Evolutionary conservation across 2,888 invertebrate genomes (phyloP), one percentile per base, ranked within the genome.

Genomic region (Portevinia maculata): DNA sequence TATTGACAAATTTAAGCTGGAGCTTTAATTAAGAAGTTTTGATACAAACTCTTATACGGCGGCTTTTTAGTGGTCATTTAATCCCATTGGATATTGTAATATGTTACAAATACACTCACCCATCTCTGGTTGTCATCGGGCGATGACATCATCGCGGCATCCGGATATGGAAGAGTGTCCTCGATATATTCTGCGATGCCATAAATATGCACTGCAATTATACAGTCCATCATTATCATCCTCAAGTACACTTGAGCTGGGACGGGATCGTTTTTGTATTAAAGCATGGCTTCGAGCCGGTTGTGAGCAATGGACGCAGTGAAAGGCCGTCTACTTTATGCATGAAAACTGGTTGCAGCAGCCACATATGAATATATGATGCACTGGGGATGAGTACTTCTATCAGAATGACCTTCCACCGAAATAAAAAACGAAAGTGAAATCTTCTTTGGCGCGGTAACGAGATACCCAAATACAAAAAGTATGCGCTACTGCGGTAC

Each of bases 131-230:
- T 30, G 48, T 34, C 32, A 60, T 17, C 32, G 65, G 50, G 13
- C 55, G 37, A 11, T 46, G 46, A 48, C 24, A 39, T 50, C 39
- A 62, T 13, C 53, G 24, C 24, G 2, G 39, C 11, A 41, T 62
- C 76, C 76, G 76, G 70, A 78, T 78, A 57, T 78, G 70, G 76
- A 57, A 13, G 15, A 64, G 50, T 71, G 70, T 71, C 70, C 70
- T 71, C 62, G 70, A 70, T 50, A 15, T 11, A 34, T 19, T 59
- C 37, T 21, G 21, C 34, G 28, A 28, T 60, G 59, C 59, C 59
- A 75, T 52, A 53, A 37, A 75, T 67, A 46, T 60, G 59, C 53
- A 24, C 44, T 59, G 41, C 37, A 67, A 67, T 75, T 73, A 64
- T 48, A 34, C 46, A 55, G 57, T 17, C 50, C 55, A 67, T 59